Conservation (phyloP, 2,113 vertebrate genomes). For the Apus apus region DNA sequence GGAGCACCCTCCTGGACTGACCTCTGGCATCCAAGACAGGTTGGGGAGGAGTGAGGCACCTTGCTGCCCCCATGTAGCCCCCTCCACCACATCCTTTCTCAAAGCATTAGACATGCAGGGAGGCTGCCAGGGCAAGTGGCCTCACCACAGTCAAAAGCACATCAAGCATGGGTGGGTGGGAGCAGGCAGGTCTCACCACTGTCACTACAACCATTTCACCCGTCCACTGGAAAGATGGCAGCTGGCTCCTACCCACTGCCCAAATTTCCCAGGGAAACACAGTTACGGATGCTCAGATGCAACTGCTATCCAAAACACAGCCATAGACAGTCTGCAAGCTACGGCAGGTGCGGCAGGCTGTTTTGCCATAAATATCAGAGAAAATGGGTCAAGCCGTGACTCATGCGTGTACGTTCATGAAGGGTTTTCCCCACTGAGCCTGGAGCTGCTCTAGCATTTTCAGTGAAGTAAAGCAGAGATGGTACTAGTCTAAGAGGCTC, state of each 20-base stretch:
- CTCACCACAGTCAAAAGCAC: background rate
- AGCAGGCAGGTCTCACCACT: fast-evolving
- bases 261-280: background rate
- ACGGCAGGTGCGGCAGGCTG: background rate
- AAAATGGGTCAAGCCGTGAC: slow-evolving; percentile 32
- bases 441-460: background rate
- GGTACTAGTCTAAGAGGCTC: background rate
- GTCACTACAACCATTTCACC: background rate
- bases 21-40: background rate
- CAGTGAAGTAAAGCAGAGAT: background rate
- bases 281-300: fast-evolving
- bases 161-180: fast-evolving
- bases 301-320: background rate
- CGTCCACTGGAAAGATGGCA: fast-evolving
- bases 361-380: slow-evolving; percentile 28
- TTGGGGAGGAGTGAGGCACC: fast-evolving
- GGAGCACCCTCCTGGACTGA: background rate
- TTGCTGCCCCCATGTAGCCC: fast-evolving
- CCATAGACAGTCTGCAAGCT: background rate
- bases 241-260: background rate
- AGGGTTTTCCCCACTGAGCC: background rate
- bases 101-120: fast-evolving
- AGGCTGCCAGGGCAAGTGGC: background rate
- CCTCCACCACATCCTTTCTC: background rate
- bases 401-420: fast-evolving